Conservation (phyloP, 2,113 vertebrate genomes). For the Sminthopsis crassicaudata region DNA sequence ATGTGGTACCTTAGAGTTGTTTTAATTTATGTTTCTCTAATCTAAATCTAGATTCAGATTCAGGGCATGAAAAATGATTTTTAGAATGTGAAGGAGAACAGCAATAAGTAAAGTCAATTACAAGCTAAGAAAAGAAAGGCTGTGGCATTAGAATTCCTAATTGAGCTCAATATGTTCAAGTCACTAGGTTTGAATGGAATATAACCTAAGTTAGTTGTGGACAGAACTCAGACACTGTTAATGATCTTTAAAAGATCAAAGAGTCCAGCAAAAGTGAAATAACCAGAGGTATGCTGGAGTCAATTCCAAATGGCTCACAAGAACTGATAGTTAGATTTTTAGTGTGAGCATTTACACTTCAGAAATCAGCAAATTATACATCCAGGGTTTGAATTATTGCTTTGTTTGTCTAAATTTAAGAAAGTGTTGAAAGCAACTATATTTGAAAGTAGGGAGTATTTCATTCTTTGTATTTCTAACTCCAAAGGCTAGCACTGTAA, state of each 20-base stretch:
- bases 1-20: no score
- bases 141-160: no score
- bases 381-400: not conserved
- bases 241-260: not conserved
- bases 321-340: not conserved
- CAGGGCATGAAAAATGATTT: not conserved
- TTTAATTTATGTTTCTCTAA: no score
- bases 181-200: no score
- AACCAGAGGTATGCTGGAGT: not conserved
- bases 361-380: not conserved
- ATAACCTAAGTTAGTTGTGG: no score
- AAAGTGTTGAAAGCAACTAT: not conserved
- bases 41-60: no score
- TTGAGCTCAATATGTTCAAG: no score
- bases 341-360: not conserved
- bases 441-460: not conserved
- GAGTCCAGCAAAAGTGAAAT: not conserved
- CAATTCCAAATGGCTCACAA: no score
- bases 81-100: not conserved
- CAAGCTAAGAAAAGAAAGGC: no score
- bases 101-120: not conserved
- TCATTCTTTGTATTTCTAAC: not conserved
- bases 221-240: no score
- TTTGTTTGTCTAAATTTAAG: not conserved
- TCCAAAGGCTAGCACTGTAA: conserved; percentile 13